Base-by-base conservation (phyloP, 2,888 invertebrate genomes). In the Hirtodrosophila confusa region DNA sequence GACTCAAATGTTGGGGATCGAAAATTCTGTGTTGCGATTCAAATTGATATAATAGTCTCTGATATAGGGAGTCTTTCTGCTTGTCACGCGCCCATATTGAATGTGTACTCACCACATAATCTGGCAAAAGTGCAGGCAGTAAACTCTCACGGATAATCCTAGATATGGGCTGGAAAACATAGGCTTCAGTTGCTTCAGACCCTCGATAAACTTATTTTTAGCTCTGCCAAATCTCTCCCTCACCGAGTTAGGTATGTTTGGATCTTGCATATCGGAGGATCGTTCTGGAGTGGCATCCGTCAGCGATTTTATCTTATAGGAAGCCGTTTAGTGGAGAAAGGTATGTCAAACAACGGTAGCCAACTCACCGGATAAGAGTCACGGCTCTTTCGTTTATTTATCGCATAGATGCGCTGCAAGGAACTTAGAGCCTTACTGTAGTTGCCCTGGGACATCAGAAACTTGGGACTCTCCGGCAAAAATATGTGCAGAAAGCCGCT, bases 321-420 rank as follows among this genome's bases (percentile, higher is more conserved):
- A 7, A 8, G 3, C 24, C 9, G 0, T 6, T 27, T n/a, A 37
- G 12, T 27, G 1, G 3, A 7, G 10, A 5, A 7, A 41, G 9
- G 7, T 3, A 9, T 5, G 29, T 49, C 0, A 4, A 3, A 11
- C 8, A 8, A 0, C 0, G 6, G 2, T 2, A 11, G 1, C 5
- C 17, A 8, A 57, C 67, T 63, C 91, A 96, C 96, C 44, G 96
- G 95, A 91, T 93, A 96, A 0, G 92, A 92, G 0, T 94, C 93
- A 23, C 91, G 90, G 0, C 93, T 90, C 65, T 93, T 93, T 4
- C 95, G 94, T 4, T 93, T 94, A 82, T 96, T 96, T 36, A 93
- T 80, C 0, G 92, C 87, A 86, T 94, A 96, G 10, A 97, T 94
- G 64, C 88, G 92, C 63, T 91, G 92, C 71, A 91, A 71, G 0